Conservation (phyloP, 2,113 vertebrate species). For the Psilopsiagon aurifrons region DNA sequence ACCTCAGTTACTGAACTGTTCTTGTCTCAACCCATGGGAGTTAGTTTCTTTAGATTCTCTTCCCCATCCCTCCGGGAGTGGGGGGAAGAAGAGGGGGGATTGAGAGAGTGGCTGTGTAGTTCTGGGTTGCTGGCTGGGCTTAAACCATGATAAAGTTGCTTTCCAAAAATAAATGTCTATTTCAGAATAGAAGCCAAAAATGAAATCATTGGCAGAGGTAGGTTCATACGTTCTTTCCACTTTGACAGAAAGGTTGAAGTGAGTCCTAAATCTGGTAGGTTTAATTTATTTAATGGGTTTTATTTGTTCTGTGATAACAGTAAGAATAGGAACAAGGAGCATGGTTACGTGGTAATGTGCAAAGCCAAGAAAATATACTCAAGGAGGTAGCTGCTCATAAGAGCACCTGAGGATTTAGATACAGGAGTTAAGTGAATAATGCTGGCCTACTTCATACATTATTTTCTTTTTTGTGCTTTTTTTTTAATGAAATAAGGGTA, state of each 20-base stretch:
- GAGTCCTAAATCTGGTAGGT: background rate
- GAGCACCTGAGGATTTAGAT: background rate
- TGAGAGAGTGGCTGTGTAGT: too few relatives aligned
- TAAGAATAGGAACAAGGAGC: background rate
- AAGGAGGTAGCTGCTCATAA: background rate
- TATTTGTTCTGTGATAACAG: background rate
- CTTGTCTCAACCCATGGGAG: too few relatives aligned
- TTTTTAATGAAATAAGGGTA: background rate
- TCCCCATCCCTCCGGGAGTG: too few relatives aligned
- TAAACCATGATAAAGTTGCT: background rate
- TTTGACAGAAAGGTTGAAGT: background rate
- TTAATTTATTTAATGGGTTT: background rate
- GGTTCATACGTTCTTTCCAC: background rate
- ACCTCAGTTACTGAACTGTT: too few relatives aligned
- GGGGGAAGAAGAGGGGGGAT: too few relatives aligned
- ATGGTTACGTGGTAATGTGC: fast-evolving
- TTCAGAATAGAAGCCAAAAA: slow-evolving; percentile 2
- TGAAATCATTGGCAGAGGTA: background rate
- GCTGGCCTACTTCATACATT: background rate
- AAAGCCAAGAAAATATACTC: background rate
- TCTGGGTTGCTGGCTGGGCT: too few relatives aligned
- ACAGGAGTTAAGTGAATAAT: background rate
- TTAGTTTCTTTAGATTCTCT: too few relatives aligned
- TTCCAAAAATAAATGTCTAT: background rate
- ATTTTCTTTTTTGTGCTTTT: background rate